These are phyloP conservation scores for Scartelaos histophorus DNA, from an alignment of 2,113 vertebrate genomes.

Conservation along the genomic window DNA sequence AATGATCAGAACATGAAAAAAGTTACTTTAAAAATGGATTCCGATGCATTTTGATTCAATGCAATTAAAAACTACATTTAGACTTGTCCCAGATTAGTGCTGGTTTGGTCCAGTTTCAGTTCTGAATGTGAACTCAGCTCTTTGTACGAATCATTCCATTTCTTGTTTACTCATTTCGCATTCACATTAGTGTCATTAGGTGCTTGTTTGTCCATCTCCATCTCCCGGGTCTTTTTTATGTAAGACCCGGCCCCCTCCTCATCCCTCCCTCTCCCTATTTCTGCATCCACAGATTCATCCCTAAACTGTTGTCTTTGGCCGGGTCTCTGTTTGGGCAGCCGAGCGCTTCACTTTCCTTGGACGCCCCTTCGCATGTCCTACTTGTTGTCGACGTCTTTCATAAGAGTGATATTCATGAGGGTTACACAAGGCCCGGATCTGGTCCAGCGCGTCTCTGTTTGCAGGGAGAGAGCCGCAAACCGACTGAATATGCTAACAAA, in stretches of 20 bases:
- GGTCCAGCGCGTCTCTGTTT: not conserved
- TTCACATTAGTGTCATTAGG: not conserved
- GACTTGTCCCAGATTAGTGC: too few relatives aligned
- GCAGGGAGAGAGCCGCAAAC: not conserved
- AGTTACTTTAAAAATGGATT: too few relatives aligned
- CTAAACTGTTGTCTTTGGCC: conserved; percentile 1
- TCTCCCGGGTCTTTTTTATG: not conserved
- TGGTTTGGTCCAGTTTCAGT: too few relatives aligned
- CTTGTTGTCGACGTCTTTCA: conserved; percentile 8
- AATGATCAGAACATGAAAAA: too few relatives aligned
- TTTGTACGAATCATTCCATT: not conserved
- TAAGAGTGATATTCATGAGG: conserved; percentile 3
- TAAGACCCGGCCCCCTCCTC: not conserved
- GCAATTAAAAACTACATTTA: too few relatives aligned
- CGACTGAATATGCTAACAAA: not conserved
- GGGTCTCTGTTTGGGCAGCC: not conserved
- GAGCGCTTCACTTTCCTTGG: not conserved
- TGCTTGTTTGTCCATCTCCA: not conserved
- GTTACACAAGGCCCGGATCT: not conserved
- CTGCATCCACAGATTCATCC: not conserved
- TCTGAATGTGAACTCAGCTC: too few relatives aligned
- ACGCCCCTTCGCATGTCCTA: not conserved
- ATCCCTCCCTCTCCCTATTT: not conserved
- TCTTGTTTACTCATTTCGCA: not conserved
- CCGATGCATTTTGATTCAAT: too few relatives aligned